Evolutionary conservation across 2,888 invertebrate genomes (phyloP).

Genomic region (Acrobasis repandana): DNA sequence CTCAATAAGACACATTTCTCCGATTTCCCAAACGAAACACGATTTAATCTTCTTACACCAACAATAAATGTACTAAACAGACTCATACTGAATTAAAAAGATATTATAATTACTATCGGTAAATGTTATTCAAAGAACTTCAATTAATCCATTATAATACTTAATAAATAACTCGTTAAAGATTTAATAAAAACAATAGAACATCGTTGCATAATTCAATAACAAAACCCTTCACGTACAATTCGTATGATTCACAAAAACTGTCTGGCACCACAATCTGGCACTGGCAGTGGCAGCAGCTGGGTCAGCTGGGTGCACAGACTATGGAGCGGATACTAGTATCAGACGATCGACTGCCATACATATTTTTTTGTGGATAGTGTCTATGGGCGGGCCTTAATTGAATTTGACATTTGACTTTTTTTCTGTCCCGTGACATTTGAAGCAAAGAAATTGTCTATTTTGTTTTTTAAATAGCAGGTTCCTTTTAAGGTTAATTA

Average conservation of each 20-base stretch:
- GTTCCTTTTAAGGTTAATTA: too few species aligned
- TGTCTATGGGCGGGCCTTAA: too few species aligned
- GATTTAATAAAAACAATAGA: conserved; percentile 29
- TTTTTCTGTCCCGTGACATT: too few species aligned
- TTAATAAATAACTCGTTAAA: conserved; percentile 18
- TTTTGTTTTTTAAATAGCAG: too few species aligned
- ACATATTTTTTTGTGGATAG: too few species aligned
- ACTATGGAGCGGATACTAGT: too few species aligned
- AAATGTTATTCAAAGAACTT: conserved; percentile 16
- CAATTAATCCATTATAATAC: neutral
- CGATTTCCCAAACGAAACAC: conserved; percentile 45
- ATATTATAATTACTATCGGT: conserved; percentile 39
- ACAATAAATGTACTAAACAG: conserved; percentile 45
- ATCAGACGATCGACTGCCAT: too few species aligned
- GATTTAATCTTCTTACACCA: conserved; percentile 49
- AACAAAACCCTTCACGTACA: conserved; percentile 19
- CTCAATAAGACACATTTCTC: conserved; percentile 37
- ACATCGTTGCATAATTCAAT: conserved; percentile 44
- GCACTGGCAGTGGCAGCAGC: too few species aligned
- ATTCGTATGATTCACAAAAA: conserved; percentile 4
- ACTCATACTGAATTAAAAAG: conserved; percentile 39
- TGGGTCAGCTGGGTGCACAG: too few species aligned
- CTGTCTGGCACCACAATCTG: conserved; percentile 2
- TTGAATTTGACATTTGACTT: too few species aligned
- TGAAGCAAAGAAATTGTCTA: too few species aligned